A percentile compares a stretch with the other conserved stretches of the same genome.
Conservation (phyloP, 2,797 vertebrate species). For the Poecilia wingei region DNA sequence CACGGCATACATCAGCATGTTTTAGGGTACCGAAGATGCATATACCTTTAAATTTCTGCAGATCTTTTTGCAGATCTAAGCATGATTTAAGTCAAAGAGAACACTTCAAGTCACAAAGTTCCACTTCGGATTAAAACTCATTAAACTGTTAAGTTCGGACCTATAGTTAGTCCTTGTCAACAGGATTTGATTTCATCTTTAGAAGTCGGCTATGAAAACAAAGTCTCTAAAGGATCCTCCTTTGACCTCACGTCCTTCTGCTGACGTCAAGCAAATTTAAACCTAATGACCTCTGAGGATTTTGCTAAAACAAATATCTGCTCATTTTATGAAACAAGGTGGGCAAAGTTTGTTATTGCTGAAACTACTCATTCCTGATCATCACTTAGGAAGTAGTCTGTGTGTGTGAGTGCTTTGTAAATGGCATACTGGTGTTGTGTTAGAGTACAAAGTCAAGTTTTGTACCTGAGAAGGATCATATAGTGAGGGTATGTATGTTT, state of each 20-base stretch:
- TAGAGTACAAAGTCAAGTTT: slow-evolving; percentile 59
- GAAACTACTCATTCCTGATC: slow-evolving; percentile 24
- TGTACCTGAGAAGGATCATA: slow-evolving; percentile 54
- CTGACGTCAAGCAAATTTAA: not conserved
- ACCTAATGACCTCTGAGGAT: not conserved
- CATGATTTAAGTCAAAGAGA: not conserved
- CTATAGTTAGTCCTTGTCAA: not conserved
- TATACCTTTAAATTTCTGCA: slow-evolving; percentile 4
- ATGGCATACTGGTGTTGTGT: slow-evolving; percentile 44
- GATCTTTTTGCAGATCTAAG: not conserved
- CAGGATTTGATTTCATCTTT: not conserved
- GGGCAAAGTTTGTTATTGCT: slow-evolving; percentile 19
- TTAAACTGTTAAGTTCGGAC: not conserved
- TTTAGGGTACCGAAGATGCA: slow-evolving; percentile 12
- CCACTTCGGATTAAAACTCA: not conserved
- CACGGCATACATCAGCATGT: not conserved
- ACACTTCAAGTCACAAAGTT: not conserved
- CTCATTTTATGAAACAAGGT: not conserved
- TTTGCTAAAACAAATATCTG: not conserved
- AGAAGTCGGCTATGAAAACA: not conserved
- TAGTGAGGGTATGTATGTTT: slow-evolving; percentile 53
- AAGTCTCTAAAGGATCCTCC: not conserved
- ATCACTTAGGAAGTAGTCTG: slow-evolving; percentile 44
- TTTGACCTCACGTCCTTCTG: not conserved
- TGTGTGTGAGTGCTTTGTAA: slow-evolving; percentile 20